Conservation (phyloP, 2,888 invertebrate genomes). For the Coelopa pilipes region DNA sequence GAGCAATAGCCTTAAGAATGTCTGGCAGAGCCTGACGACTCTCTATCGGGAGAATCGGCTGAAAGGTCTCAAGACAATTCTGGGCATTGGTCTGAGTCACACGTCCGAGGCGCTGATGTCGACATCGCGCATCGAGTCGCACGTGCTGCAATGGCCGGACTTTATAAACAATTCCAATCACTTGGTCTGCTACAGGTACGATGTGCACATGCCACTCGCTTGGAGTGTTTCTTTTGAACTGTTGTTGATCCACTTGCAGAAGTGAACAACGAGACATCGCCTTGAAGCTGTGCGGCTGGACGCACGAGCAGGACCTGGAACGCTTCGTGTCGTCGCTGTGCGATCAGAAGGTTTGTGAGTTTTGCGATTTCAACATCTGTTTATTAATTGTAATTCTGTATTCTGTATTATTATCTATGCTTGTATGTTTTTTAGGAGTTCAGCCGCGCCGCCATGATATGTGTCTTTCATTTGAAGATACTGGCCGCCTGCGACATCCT, state of each 20-base stretch:
- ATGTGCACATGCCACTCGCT: neutral
- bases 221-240: conserved; percentile 8
- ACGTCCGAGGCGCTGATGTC: conserved; percentile 60
- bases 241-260: conserved; percentile 62
- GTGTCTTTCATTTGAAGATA: conserved; percentile 89
- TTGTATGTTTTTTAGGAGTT: conserved; percentile 69
- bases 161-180: conserved; percentile 62
- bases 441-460: conserved; percentile 89
- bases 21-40: conserved; percentile 75
- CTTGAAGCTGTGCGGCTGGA: conserved; percentile 90
- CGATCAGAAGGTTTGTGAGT: conserved; percentile 69
- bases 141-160: conserved; percentile 64
- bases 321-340: conserved; percentile 77
- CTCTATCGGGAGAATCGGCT: conserved; percentile 72
- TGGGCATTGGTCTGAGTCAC: conserved; percentile 59
- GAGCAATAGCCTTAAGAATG: conserved; percentile 77
- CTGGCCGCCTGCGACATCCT: conserved; percentile 87
- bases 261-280: conserved; percentile 78
- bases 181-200: conserved; percentile 59
- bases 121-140: conserved; percentile 60
- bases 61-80: conserved; percentile 69
- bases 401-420: neutral
- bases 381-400: neutral
- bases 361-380: neutral
- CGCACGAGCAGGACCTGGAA: conserved; percentile 78